Evolutionary conservation across 2,113 vertebrate species (phyloP).

Genomic region (Lamprologus tigripictilis): DNA sequence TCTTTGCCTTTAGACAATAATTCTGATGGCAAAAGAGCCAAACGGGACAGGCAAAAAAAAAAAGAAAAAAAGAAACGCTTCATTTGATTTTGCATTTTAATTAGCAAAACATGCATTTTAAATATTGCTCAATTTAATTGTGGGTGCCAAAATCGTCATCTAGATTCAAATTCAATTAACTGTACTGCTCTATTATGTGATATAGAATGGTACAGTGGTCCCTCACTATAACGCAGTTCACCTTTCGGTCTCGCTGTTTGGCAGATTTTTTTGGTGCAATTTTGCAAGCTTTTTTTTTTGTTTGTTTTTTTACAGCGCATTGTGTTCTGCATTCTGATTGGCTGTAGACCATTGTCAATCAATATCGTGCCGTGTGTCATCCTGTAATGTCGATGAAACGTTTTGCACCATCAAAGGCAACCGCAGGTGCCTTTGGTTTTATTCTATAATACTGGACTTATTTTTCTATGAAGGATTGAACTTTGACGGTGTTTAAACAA

Average conservation of each 20-base stretch:
- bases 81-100: background rate
- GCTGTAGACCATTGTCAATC: background rate
- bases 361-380: background rate
- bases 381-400: background rate
- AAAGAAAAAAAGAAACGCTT: fast-evolving
- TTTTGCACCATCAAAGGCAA: background rate
- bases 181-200: background rate
- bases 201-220: background rate
- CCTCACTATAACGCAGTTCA: background rate
- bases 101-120: background rate
- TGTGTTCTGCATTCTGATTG: background rate
- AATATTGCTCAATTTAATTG: background rate
- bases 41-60: background rate
- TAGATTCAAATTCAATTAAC: background rate
- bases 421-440: background rate
- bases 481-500: background rate
- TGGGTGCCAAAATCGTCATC: background rate
- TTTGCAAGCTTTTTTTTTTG: background rate
- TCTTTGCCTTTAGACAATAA: fast-evolving
- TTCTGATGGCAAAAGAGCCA: background rate
- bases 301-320: background rate
- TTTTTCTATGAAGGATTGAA: background rate
- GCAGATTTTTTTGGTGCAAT: background rate
- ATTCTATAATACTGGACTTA: background rate
- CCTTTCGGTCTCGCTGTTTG: background rate